Base-by-base conservation (phyloP, 1,140 invertebrate species). In the Anadara kagoshimensis region DNA sequence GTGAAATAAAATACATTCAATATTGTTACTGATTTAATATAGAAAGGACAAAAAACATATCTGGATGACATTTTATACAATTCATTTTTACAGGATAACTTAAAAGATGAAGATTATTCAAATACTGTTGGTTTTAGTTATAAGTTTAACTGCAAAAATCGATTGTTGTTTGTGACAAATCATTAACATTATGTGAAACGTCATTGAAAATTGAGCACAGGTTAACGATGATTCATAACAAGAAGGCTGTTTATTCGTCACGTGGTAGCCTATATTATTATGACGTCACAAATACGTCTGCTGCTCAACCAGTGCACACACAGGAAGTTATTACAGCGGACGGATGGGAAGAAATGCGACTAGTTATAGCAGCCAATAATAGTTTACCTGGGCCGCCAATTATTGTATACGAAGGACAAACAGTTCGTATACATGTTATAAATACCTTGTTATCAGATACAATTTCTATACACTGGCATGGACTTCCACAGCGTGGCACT, bases 391-490 rank as follows among this genome's bases (percentile, higher is more conserved):
- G 84, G 8, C 85, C 85, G 1, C 16, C 75, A 12, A 81, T 92
- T 49, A 90, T 94, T 90, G 94, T 96, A 0, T 97, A 95, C 83
- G 92, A 94, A 87, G 93, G 93, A 75, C 95, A 97, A 83, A 93
- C 92, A 76, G 92, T 97, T 0, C 93, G 96, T 14, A 91, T 97
- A 14, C 95, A 97, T 80, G 93, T 97, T 1, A 91, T 92, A 75
- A 97, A 97, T 86, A 92, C 93, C 57, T 92, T 96, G 88, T 91
- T 93, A 82, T 94, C 94, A 69, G 93, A 94, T 90, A 93, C 94
- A 83, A 92, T 94, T 2, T 94, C 93, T 0, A 93, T 98, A 68
- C 96, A 98, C 88, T 97, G 95, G 95, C 92, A 95, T 66, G 95
- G 95, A 54, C 91, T 97, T 59, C 93, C 92, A 87, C 95, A 96